These are phyloP conservation scores for Dolichotis patagonum DNA, from an alignment of 2,113 vertebrate species.

Conservation along the genomic window DNA sequence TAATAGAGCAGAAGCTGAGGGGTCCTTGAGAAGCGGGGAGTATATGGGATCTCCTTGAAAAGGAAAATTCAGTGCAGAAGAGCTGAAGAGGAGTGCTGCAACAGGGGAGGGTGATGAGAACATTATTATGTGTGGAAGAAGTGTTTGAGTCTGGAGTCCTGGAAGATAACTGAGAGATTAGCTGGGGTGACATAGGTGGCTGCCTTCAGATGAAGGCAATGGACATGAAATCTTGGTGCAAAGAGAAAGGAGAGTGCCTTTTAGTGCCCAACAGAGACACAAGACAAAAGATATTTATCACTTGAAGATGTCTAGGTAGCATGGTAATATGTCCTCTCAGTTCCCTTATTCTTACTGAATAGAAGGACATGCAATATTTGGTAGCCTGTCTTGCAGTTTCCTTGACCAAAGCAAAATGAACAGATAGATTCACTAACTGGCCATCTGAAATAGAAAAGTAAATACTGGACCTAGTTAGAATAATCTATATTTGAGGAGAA, in stretches of 20 bases:
- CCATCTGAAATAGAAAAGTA: neutral
- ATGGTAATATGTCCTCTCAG: neutral
- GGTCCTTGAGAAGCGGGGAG: neutral
- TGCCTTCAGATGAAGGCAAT: neutral
- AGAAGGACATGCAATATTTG: neutral
- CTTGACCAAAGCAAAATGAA: neutral
- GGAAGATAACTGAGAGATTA: neutral
- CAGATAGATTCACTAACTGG: neutral
- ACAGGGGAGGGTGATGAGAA: neutral
- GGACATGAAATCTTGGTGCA: neutral
- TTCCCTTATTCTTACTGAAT: neutral
- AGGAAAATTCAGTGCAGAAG: neutral
- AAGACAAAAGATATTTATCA: neutral
- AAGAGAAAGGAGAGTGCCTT: neutral
- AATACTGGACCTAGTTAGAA: neutral
- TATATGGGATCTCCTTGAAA: neutral
- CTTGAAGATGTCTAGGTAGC: neutral
- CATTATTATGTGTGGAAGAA: neutral
- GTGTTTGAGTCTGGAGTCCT: neutral
- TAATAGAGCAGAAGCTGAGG: neutral
- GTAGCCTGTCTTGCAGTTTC: neutral
- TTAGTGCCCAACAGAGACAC: neutral
- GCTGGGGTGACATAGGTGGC: too few relatives aligned
- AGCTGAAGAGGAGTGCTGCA: neutral
- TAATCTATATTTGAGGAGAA: neutral